Base-by-base conservation (phyloP, 53 echinoderm and acorn worm genomes). In the Luidia sarsii region DNA sequence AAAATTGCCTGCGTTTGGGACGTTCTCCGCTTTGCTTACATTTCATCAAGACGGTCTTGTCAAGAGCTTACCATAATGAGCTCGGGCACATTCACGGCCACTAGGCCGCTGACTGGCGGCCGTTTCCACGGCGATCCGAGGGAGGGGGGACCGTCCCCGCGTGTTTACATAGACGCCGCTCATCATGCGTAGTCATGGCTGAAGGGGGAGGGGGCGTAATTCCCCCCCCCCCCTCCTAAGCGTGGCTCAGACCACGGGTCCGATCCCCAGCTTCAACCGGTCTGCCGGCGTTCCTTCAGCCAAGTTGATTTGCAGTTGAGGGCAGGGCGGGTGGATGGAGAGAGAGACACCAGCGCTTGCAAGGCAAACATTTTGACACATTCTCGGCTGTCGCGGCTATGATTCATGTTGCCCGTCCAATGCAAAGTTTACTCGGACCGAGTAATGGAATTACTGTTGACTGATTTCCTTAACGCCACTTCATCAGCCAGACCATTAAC, bases 181-280 rank as follows among this genome's bases (percentile, higher is more conserved):
- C 72, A 72, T 35, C 53, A 72, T 72, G 72, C 72, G 31, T 16
- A 36, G 72, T 56, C 72, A 72, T 72, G 72, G 55, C 18, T 50
- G 6, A 21, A 57, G 20, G n/a, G n/a, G n/a, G n/a, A n/a, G n/a
- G n/a, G 24, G 37, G 27, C 55, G 25, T 56, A 23, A 13, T 38
- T 72, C 24, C 28, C 52, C 27, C 20, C 51, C 13, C n/a, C n/a
- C n/a, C n/a, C n/a, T n/a, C n/a, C n/a, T n/a, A n/a, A n/a, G n/a
- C n/a, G n/a, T n/a, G n/a, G n/a, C n/a, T n/a, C n/a, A n/a, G n/a
- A n/a, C n/a, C n/a, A n/a, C n/a, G n/a, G n/a, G n/a, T n/a, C n/a
- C n/a, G n/a, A n/a, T n/a, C n/a, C n/a, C n/a, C n/a, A n/a, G n/a
- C n/a, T n/a, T n/a, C n/a, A n/a, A n/a, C n/a, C n/a, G n/a, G n/a